phyloP scores from a whole-genome alignment of 2,888 invertebrate genomes.

The Hedychridium roseum region DNA sequence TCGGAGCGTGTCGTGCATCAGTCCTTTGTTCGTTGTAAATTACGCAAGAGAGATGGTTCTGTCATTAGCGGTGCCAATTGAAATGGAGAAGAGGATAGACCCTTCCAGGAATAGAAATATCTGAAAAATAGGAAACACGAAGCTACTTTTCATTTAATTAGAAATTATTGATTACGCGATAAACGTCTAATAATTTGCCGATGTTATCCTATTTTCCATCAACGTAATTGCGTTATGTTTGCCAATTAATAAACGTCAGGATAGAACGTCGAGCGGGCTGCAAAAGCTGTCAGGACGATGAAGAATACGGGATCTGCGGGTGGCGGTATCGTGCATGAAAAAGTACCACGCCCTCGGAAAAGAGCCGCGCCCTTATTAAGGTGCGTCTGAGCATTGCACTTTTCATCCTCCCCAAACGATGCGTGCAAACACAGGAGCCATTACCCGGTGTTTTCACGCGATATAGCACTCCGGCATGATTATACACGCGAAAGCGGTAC shows the following conservation, averaged over 20 bases:
- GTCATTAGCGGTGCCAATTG: background rate
- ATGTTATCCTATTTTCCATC: background rate
- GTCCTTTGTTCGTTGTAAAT: constrained; percentile 12
- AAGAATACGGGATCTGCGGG: constrained; percentile 31
- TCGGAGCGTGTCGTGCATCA: constrained; percentile 19
- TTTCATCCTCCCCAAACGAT: constrained; percentile 31
- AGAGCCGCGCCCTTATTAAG: constrained; percentile 42
- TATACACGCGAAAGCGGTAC: constrained; percentile 27
- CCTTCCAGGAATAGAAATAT: no score
- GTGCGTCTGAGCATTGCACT: constrained; percentile 43
- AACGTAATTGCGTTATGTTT: background rate
- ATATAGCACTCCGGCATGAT: constrained; percentile 28
- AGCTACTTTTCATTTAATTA: background rate
- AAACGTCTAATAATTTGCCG: background rate
- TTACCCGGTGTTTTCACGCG: constrained; percentile 32
- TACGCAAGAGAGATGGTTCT: background rate
- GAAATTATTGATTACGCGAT: background rate
- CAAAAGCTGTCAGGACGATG: constrained; percentile 23
- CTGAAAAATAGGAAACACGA: background rate
- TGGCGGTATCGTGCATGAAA: constrained; percentile 24
- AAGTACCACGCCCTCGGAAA: constrained; percentile 44
- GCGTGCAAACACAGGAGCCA: constrained; percentile 33
- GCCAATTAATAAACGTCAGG: background rate
- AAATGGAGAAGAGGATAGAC: background rate
- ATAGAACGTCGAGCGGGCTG: background rate